Evolutionary conservation across 2,888 invertebrate species (phyloP).

Genomic region (Dascillus cervinus): DNA sequence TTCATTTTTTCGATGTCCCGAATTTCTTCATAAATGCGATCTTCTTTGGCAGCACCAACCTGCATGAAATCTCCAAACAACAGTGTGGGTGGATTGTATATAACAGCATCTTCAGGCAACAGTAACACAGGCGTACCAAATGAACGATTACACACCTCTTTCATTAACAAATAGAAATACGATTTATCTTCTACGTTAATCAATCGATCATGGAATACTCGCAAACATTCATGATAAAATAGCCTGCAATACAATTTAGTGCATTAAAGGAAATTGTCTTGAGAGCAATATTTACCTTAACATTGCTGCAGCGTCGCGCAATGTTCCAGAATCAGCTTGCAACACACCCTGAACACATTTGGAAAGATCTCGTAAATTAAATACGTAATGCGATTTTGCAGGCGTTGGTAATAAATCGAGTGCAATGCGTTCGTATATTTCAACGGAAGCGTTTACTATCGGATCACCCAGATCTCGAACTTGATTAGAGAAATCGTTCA

Average conservation of each 20-base stretch:
- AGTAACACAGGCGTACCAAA: slow-evolving; percentile 54
- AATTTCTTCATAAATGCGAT: slow-evolving; percentile 77
- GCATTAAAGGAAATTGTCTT: background rate
- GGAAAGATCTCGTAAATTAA: slow-evolving; percentile 84
- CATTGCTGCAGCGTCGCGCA: slow-evolving; percentile 61
- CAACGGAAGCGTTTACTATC: slow-evolving; percentile 76
- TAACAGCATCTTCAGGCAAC: slow-evolving; percentile 52
- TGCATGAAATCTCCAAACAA: slow-evolving; percentile 82
- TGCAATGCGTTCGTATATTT: slow-evolving; percentile 73
- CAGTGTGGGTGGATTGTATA: slow-evolving; percentile 56
- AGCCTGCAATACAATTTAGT: slow-evolving; percentile 58
- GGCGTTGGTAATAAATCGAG: slow-evolving; percentile 82
- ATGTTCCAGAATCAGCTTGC: slow-evolving; percentile 64
- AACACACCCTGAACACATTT: slow-evolving; percentile 86
- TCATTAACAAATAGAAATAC: slow-evolving; percentile 69
- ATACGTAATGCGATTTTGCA: slow-evolving; percentile 86
- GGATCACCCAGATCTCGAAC: slow-evolving; percentile 59
- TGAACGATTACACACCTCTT: slow-evolving; percentile 54
- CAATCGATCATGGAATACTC: slow-evolving; percentile 87
- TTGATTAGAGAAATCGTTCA: slow-evolving; percentile 66
- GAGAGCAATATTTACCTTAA: slow-evolving; percentile 45
- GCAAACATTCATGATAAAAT: slow-evolving; percentile 85
- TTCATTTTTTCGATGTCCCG: slow-evolving; percentile 64
- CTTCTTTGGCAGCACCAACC: slow-evolving; percentile 62
- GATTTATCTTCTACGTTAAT: slow-evolving; percentile 74